Evolutionary conservation across 53 echinoderm and acorn worm genomes (phyloP), one percentile per base, ranked within the genome.

Genomic region (Crossaster papposus): DNA sequence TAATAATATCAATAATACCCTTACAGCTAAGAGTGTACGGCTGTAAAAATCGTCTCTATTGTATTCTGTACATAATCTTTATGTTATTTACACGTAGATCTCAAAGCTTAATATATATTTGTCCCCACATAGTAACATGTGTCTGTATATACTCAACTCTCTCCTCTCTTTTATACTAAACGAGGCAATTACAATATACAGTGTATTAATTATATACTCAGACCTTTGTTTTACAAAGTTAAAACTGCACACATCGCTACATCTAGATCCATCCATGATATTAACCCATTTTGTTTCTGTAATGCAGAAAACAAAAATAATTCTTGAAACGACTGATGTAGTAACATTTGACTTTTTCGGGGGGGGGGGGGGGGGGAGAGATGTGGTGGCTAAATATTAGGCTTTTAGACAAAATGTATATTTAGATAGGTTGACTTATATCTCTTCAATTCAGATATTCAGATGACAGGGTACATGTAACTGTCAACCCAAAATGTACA

Each of bases 131-230:
- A 30, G 84, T 44, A 51, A 71, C 72, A 52, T 72, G 84, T 84
- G 84, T 1, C 53, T 84, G 70, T 71, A 84, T 65, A 72, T 71
- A 28, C 71, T 70, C 71, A 84, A 34, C 71, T 26, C 72, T 24
- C 36, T 71, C 30, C 72, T 50, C 71, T 84, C 72, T 11, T 53
- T 71, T 18, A 71, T 71, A 84, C 71, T 84, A 72, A 72, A 72
- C 52, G 71, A 84, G 72, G 72, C 84, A 84, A 72, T 84, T 84
- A 84, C 84, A 84, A 72, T 84, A 72, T 84, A 84, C 84, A 84
- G 30, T 84, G 84, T 84, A 84, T 84, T 71, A 84, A 14, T 84
- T 84, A 84, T 84, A 72, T 84, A 72, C 84, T 72, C 84, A 53
- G 54, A 18, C 36, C 72, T 72, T 84, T 84, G 52, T 68, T 72